A percentile compares a stretch with the other conserved stretches of the same genome.
Conservation (phyloP, 2,797 vertebrate genomes). For the Scleropages formosus region DNA sequence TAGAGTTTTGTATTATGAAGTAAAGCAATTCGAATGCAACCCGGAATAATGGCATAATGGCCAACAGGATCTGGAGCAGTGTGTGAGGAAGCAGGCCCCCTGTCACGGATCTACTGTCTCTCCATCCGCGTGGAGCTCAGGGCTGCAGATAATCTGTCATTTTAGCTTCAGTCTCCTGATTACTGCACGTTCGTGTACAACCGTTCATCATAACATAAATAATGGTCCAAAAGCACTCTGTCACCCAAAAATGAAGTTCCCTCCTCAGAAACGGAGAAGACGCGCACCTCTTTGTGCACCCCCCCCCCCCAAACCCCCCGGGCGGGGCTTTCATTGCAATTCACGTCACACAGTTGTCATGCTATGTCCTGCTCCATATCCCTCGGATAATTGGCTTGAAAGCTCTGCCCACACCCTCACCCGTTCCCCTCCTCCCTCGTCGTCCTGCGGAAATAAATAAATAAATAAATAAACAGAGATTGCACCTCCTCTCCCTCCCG, state of each 20-base stretch:
- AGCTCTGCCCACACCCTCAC: constrained; percentile 51
- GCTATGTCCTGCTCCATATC: constrained; percentile 53
- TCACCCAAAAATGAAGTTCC: background rate
- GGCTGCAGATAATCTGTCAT: background rate
- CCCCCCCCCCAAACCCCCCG: constrained; percentile 35
- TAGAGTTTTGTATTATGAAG: constrained; percentile 13
- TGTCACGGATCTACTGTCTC: background rate
- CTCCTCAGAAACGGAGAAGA: constrained; percentile 9
- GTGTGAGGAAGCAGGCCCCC: background rate
- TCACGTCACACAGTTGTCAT: constrained; percentile 64
- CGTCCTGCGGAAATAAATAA: constrained; percentile 62
- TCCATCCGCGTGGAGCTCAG: background rate
- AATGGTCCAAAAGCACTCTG: background rate
- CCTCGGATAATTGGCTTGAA: constrained; percentile 69
- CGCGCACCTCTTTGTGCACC: constrained; percentile 42
- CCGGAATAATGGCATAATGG: constrained; percentile 17
- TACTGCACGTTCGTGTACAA: background rate
- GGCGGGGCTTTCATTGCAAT: constrained; percentile 66
- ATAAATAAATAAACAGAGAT: constrained; percentile 72
- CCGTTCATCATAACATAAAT: constrained; percentile 18
- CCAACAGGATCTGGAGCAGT: background rate
- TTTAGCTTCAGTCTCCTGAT: background rate
- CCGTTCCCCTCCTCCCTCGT: background rate
- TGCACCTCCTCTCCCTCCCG: constrained; percentile 38
- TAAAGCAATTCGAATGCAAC: constrained; percentile 25